phyloP scores from a whole-genome alignment of 2,797 vertebrate species.

The Anolis apletophallus region DNA sequence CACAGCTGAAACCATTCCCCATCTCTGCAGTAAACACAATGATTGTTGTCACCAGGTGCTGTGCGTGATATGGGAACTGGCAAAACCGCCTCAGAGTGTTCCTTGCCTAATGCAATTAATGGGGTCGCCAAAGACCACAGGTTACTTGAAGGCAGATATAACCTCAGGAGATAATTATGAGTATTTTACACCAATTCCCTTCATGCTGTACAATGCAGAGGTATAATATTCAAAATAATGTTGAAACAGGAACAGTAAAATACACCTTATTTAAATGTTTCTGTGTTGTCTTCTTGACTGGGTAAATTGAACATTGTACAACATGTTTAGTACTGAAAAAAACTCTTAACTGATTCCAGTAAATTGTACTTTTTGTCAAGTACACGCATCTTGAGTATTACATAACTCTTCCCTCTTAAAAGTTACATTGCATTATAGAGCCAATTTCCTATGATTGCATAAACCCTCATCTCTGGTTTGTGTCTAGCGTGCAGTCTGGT shows the following conservation, averaged over 20 bases:
- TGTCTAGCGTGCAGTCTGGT: constrained; percentile 2
- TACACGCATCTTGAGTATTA: background rate
- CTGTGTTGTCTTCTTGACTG: background rate
- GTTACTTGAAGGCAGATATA: no score
- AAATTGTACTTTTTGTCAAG: background rate
- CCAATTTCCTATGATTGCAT: constrained; percentile 43
- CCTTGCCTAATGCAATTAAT: no score
- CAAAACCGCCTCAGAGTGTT: no score
- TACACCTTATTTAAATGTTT: background rate
- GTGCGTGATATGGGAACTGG: no score
- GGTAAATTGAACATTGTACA: background rate
- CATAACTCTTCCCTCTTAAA: constrained; percentile 35
- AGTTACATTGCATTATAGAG: constrained; percentile 17
- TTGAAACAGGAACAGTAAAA: background rate
- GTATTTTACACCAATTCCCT: background rate
- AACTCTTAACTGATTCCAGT: background rate
- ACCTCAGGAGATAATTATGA: background rate
- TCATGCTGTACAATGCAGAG: background rate
- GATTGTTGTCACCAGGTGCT: background rate
- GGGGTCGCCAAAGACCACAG: no score
- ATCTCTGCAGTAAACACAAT: background rate
- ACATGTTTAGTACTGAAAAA: background rate
- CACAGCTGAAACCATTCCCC: background rate
- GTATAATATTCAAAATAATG: background rate
- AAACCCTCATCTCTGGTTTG: constrained; percentile 46